A percentile compares a stretch with the other conserved stretches of the same genome.
Conservation (phyloP, 1,140 invertebrate genomes). For the Aethina tumida region DNA sequence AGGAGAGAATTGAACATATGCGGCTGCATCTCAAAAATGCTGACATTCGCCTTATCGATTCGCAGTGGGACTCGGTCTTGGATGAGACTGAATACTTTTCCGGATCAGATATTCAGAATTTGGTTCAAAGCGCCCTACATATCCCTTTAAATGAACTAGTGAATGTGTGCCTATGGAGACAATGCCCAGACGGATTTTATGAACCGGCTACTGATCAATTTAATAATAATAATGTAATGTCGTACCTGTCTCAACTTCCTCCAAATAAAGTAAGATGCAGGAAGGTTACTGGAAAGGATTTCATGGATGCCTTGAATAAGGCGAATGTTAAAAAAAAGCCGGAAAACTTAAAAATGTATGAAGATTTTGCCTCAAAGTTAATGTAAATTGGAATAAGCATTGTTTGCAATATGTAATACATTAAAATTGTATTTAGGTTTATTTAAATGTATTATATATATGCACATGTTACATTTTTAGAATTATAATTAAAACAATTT, state of each 20-base stretch:
- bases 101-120: constrained; percentile 44
- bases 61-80: constrained; percentile 36
- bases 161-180: constrained; percentile 29
- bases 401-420: constrained; percentile 7
- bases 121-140: constrained; percentile 42
- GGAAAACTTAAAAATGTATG: constrained; percentile 23
- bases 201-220: constrained; percentile 16
- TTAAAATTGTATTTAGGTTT: no score
- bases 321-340: constrained; percentile 19
- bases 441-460: no score
- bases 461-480: no score
- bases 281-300: constrained; percentile 17
- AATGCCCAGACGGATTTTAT: constrained; percentile 20
- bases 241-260: constrained; percentile 18
- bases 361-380: constrained; percentile 15
- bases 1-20: constrained; percentile 23
- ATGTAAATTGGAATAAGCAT: background rate
- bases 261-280: constrained; percentile 18
- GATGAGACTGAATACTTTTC: constrained; percentile 43
- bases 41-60: constrained; percentile 10
- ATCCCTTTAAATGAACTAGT: constrained; percentile 41
- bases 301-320: constrained; percentile 19
- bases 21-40: constrained; percentile 21
- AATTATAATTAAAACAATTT: no score
- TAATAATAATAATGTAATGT: constrained; percentile 8